Percentiles rank a stretch among this genome's conserved stretches.
phyloP scores from a whole-genome alignment of 2,888 invertebrate species.

The Prenolepis imparis region DNA sequence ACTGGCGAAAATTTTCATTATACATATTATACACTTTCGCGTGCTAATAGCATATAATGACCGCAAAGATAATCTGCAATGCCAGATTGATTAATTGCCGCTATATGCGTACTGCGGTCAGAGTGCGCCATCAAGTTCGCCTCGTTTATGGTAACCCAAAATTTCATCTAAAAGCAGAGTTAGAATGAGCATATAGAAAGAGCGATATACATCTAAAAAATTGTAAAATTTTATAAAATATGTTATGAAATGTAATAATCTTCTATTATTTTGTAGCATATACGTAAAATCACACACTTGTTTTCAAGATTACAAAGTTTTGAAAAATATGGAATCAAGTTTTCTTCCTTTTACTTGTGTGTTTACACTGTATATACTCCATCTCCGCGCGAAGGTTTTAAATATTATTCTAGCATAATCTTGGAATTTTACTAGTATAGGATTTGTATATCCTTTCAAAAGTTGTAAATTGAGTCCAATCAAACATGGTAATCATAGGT shows the following conservation, averaged over 20 bases:
- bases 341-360: not conserved
- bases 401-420: constrained; percentile 89
- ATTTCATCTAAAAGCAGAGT: constrained; percentile 78
- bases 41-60: constrained; percentile 89
- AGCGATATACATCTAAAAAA: not conserved
- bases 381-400: constrained; percentile 86
- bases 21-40: constrained; percentile 89
- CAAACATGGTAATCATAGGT: constrained; percentile 90
- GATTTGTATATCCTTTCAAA: constrained; percentile 90
- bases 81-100: constrained; percentile 84
- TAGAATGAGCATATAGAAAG: not conserved
- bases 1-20: constrained; percentile 87
- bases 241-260: not conserved
- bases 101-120: constrained; percentile 77
- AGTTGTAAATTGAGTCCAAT: constrained; percentile 89
- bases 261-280: not conserved
- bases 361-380: constrained; percentile 74
- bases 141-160: constrained; percentile 93
- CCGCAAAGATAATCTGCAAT: constrained; percentile 89
- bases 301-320: not conserved
- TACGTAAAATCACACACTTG: not conserved
- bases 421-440: constrained; percentile 88
- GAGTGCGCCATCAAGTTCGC: constrained; percentile 79
- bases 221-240: not conserved
- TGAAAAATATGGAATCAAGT: not conserved